phyloP scores from a whole-genome alignment of 1,140 invertebrate species.

The Aphaenogaster floridana region DNA sequence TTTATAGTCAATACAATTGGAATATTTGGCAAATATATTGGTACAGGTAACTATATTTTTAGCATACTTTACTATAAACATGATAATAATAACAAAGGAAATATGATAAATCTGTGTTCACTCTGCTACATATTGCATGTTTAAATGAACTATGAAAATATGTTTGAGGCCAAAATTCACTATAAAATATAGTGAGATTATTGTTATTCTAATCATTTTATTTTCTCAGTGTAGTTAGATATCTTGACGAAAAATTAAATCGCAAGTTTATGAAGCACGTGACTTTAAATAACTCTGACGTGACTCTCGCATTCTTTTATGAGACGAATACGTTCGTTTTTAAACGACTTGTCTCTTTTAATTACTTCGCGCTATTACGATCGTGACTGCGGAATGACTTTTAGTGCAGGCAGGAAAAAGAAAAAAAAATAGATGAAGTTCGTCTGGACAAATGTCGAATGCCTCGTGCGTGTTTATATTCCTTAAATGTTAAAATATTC shows the following conservation, averaged over 20 bases:
- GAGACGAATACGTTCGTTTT: background rate
- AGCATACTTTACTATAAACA: too few species aligned
- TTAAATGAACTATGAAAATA: too few species aligned
- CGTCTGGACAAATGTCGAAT: constrained; percentile 2
- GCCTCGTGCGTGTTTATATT: background rate
- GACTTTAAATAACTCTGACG: background rate
- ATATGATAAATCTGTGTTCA: too few species aligned
- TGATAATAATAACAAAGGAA: too few species aligned
- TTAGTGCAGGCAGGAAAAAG: background rate
- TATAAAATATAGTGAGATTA: too few species aligned
- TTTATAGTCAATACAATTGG: too few species aligned
- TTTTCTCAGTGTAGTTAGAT: background rate
- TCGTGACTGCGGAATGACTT: background rate
- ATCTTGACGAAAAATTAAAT: background rate
- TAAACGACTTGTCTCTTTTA: background rate
- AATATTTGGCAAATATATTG: too few species aligned
- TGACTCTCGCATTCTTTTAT: background rate
- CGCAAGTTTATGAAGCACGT: background rate
- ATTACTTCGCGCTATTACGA: background rate
- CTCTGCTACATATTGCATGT: too few species aligned
- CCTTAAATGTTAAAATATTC: constrained; percentile 48
- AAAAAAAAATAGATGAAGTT: background rate
- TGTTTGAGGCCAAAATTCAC: too few species aligned
- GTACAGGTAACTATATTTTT: too few species aligned
- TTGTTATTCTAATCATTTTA: too few species aligned